These are phyloP conservation scores for Papilio polytes DNA, from an alignment of 1,140 invertebrate genomes.

Conservation along the genomic window DNA sequence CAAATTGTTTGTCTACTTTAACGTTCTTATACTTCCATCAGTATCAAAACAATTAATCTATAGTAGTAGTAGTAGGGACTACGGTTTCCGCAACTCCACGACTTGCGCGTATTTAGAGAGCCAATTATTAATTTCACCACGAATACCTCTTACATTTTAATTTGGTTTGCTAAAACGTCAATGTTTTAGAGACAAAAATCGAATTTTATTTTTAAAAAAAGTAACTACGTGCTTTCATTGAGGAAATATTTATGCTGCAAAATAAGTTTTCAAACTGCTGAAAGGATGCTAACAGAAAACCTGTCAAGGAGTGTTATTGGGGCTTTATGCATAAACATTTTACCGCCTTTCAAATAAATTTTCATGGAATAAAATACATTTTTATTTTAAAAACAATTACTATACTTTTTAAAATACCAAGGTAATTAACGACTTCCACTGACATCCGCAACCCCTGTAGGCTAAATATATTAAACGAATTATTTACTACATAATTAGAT, in stretches of 20 bases:
- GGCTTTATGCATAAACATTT: background rate
- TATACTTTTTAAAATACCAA: too few species aligned
- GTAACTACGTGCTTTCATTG: background rate
- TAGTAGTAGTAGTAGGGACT: too few species aligned
- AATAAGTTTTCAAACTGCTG: background rate
- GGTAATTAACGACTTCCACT: too few species aligned
- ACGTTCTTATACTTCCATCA: too few species aligned
- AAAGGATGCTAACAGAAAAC: slow-evolving; percentile 3
- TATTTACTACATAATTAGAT: background rate
- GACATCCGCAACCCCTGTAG: too few species aligned
- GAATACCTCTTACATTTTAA: too few species aligned
- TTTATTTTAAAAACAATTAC: background rate
- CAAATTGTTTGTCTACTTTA: too few species aligned
- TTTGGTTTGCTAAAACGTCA: too few species aligned
- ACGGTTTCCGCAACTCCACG: too few species aligned
- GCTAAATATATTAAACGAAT: background rate
- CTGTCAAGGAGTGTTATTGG: background rate
- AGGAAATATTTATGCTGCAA: background rate
- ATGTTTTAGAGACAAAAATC: background rate
- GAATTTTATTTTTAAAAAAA: background rate
- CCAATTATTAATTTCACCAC: background rate
- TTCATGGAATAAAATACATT: background rate
- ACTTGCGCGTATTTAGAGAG: too few species aligned
- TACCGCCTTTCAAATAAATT: background rate
- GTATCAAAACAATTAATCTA: background rate